These are phyloP conservation scores for Hirtodrosophila histrioides DNA, from an alignment of 2,888 invertebrate species.

Conservation along the genomic window DNA sequence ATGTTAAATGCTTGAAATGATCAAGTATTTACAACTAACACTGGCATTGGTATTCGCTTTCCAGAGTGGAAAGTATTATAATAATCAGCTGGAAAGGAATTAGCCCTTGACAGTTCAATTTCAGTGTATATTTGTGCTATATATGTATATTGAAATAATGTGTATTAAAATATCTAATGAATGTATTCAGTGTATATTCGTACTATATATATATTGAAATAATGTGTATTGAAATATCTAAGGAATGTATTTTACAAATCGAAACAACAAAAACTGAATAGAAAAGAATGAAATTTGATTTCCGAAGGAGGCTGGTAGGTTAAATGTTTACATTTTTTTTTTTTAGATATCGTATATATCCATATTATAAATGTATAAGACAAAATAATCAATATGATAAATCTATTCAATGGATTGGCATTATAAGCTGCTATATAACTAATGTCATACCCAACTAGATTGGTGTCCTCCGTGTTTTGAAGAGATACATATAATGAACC, in stretches of 20 bases:
- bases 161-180: not conserved
- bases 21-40: too few species aligned
- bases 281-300: conserved; percentile 39
- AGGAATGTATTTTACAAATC: conserved; percentile 11
- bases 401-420: not conserved
- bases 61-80: not conserved
- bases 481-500: conserved; percentile 8
- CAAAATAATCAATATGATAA: not conserved
- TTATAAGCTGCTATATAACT: not conserved
- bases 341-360: conserved; percentile 13
- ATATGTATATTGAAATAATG: too few species aligned
- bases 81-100: not conserved
- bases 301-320: conserved; percentile 27
- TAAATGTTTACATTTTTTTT: conserved; percentile 9
- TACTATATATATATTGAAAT: too few species aligned
- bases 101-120: not conserved
- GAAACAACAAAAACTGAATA: conserved; percentile 26
- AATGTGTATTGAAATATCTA: not conserved
- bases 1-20: conserved; percentile 1
- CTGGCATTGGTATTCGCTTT: not conserved
- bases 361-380: not conserved
- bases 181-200: conserved; percentile 1
- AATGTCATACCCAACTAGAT: conserved; percentile 7
- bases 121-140: too few species aligned
- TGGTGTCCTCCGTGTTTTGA: conserved; percentile 13